phyloP scores from a whole-genome alignment of 2,113 vertebrate genomes.

The Phainopepla nitens region DNA sequence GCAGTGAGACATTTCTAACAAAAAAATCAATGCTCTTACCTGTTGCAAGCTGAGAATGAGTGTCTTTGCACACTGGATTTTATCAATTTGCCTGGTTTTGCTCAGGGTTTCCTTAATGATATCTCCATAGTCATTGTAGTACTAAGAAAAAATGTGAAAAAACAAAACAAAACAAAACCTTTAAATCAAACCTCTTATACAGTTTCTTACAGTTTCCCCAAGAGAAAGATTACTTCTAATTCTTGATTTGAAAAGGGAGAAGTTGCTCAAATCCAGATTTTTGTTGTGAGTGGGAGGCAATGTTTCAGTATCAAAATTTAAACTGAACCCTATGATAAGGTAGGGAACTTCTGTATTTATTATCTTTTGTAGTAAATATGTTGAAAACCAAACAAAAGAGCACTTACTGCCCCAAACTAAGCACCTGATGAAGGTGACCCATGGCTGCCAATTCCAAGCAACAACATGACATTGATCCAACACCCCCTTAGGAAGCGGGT shows the following conservation, averaged over 20 bases:
- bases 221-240: background rate
- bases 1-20: background rate
- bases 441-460: background rate
- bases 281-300: background rate
- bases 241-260: background rate
- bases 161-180: background rate
- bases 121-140: slow-evolving; percentile 98
- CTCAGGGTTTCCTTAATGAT: slow-evolving; percentile 99
- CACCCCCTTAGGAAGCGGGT: background rate
- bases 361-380: background rate
- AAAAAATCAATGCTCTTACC: slow-evolving; percentile 73
- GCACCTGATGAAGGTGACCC: background rate
- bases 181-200: background rate
- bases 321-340: background rate
- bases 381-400: background rate
- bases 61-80: slow-evolving; percentile 98
- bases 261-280: background rate
- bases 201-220: background rate
- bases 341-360: background rate
- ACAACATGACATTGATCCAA: background rate
- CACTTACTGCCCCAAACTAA: background rate
- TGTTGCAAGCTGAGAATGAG: slow-evolving; percentile 99
- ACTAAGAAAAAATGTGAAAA: slow-evolving; percentile 70
- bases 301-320: background rate
- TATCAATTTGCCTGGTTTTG: slow-evolving; percentile 98